Evolutionary conservation across 2,113 vertebrate genomes (phyloP), one percentile per base, ranked within the genome.

Genomic region (Oreochromis niloticus): DNA sequence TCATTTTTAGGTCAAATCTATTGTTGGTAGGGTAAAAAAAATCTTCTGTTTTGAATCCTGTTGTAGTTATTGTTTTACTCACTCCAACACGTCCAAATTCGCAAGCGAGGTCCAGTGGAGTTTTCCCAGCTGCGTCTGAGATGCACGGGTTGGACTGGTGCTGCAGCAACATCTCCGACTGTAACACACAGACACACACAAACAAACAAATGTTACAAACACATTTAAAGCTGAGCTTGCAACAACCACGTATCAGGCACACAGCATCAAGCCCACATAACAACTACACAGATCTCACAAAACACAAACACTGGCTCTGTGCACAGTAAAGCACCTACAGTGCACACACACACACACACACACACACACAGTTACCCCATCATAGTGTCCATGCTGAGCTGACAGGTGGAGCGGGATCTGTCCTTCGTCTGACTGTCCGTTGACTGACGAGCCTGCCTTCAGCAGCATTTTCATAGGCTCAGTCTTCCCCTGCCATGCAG

Each of bases 121-220:
- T 99, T 95, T 99, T 99, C 4, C 98, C 98, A 0, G 97, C 97
- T 27, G 98, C 96, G 95, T 99, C 98, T 93, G 98, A 97, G 94
- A 99, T 98, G 90, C 98, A 99, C 2, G 98, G 98, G 94, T 99
- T 99, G 91, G 99, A 99, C 94, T 99, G 99, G 95, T 99, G 98
- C 95, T 99, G 99, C 7, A 96, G 93, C 85, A 96, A 71, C 95
- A 96, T 96, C 90, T 96, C 95, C 1, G 95, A 95, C 95, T 96
- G 90, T 41, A 90, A 91, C 59, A 89, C 57, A 92, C 83, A 90
- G 30, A 78, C 50, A 75, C 10, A 56, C 11, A 56, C 48, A 75
- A 5, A 84, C 54, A 80, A 48, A 81, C 57, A 43, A 12, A 50
- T 17, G 16, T 50, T 43, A 79, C 24, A 27, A 39, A 4, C 32